These are phyloP conservation scores for Agrilus cyanescens DNA, from an alignment of 2,888 invertebrate genomes.

Conservation along the genomic window DNA sequence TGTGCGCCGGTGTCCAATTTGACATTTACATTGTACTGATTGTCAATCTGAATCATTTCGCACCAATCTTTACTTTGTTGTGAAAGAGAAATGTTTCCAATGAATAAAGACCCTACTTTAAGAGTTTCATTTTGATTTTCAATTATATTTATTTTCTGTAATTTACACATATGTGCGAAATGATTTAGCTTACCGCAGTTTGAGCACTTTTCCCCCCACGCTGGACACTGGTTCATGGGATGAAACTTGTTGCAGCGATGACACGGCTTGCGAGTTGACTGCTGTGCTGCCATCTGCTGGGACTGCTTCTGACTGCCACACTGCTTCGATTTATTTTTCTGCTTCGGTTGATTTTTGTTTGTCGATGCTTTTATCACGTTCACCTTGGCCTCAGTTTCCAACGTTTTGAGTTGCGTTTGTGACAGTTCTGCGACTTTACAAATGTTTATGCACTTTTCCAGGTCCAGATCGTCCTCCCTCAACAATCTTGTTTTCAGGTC, in stretches of 20 bases:
- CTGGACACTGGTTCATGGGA: conserved; percentile 3
- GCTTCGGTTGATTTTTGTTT: too few species aligned
- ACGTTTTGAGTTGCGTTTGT: not conserved
- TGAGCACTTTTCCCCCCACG: conserved; percentile 2
- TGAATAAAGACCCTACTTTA: conserved; percentile 1
- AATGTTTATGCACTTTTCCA: not conserved
- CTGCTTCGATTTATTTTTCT: too few species aligned
- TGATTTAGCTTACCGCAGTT: conserved; percentile 1
- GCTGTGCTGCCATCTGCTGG: too few species aligned
- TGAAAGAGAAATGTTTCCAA: too few species aligned
- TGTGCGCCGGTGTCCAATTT: conserved; percentile 6
- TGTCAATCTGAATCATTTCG: not conserved
- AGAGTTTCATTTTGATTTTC: not conserved
- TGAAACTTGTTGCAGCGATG: conserved; percentile 1
- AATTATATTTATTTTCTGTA: too few species aligned
- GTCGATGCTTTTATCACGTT: not conserved
- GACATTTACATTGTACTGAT: not conserved
- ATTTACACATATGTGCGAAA: conserved; percentile 1
- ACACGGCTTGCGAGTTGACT: conserved; percentile 1
- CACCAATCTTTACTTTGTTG: not conserved
- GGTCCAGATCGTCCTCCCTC: not conserved
- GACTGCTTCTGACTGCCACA: too few species aligned
- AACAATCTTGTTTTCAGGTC: not conserved
- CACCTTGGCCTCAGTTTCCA: not conserved
- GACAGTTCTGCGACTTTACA: not conserved